Percentiles rank a stretch among this genome's conserved stretches.
These are phyloP conservation scores for Lepidurus packardi DNA, from an alignment of 1,140 invertebrate species.

Conservation along the genomic window DNA sequence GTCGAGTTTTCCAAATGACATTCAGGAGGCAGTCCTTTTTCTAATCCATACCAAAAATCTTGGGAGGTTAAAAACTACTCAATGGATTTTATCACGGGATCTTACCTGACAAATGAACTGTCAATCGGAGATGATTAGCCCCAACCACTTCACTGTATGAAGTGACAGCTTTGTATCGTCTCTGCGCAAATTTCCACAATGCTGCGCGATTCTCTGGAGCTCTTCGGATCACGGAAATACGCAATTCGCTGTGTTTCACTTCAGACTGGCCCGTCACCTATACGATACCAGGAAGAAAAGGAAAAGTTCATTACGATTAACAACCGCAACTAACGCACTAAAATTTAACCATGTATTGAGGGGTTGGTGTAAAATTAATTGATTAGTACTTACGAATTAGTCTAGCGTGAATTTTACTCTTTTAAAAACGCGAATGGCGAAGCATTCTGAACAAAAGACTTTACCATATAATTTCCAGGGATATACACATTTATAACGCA, in stretches of 20 bases:
- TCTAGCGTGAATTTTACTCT: no score
- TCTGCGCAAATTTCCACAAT: conserved; percentile 25
- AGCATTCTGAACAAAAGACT: no score
- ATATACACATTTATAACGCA: no score
- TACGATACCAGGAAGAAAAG: neutral
- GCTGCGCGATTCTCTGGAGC: conserved; percentile 20
- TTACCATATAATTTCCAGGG: no score
- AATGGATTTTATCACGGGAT: neutral
- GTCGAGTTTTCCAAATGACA: conserved; percentile 25
- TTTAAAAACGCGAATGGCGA: no score
- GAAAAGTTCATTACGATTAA: neutral
- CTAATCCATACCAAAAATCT: neutral
- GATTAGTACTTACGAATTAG: no score
- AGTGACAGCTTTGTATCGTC: conserved; percentile 29
- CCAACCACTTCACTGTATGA: conserved; percentile 29
- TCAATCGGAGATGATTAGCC: conserved; percentile 26
- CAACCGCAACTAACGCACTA: no score
- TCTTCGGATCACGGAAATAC: conserved; percentile 21
- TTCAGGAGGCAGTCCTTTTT: neutral
- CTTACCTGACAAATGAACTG: neutral
- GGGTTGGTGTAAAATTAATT: no score
- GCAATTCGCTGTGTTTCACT: conserved; percentile 26
- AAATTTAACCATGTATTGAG: no score
- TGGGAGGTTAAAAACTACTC: neutral
- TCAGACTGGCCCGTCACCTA: conserved; percentile 33